These are phyloP conservation scores for Eidolon dupreanum DNA, from an alignment of 2,797 vertebrate species.

Conservation along the genomic window DNA sequence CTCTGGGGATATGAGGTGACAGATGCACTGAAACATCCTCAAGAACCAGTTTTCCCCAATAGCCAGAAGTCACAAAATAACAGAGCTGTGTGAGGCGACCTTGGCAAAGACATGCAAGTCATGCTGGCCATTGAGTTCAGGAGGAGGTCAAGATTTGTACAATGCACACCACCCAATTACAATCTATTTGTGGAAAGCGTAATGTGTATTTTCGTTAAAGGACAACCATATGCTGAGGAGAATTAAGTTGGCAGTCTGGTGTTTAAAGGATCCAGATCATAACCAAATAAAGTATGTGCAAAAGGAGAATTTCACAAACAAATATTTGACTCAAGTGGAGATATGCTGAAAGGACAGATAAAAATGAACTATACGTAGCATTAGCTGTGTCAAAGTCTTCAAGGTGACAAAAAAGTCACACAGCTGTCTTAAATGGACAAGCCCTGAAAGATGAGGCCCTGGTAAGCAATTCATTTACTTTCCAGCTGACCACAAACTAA, in stretches of 20 bases:
- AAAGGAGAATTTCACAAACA: neutral
- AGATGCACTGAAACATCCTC: neutral
- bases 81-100: slow-evolving; percentile 3
- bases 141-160: slow-evolving; percentile 65
- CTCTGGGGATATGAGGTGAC: neutral
- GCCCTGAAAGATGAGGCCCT: neutral
- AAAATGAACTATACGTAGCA: neutral
- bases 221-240: neutral
- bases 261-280: neutral
- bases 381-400: neutral
- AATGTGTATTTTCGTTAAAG: slow-evolving; percentile 45
- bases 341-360: neutral
- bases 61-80: neutral
- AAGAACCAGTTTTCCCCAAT: neutral
- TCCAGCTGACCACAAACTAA: neutral
- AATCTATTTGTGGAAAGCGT: slow-evolving; percentile 69
- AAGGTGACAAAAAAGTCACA: neutral
- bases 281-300: neutral
- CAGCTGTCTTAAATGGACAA: neutral
- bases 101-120: neutral
- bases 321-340: neutral
- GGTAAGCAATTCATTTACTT: slow-evolving; percentile 7
- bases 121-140: slow-evolving; percentile 61
- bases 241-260: slow-evolving; percentile 2
- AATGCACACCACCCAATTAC: neutral